Evolutionary conservation across 2,113 vertebrate species (phyloP).

Genomic region (Sylvietta virens): DNA sequence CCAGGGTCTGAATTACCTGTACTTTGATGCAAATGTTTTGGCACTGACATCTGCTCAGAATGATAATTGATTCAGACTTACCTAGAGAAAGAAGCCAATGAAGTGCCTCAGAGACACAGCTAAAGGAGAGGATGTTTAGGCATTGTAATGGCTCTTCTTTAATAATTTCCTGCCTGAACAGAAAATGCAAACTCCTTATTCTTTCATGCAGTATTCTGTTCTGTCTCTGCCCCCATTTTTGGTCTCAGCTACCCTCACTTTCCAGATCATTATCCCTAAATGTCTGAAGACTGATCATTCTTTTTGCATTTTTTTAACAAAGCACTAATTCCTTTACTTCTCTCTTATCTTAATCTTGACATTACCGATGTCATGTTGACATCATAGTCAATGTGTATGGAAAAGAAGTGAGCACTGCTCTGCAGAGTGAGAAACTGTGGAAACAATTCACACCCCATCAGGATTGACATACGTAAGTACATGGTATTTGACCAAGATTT

Average conservation of each 20-base stretch:
- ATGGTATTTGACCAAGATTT: not conserved
- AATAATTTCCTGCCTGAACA: not conserved
- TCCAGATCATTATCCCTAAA: not conserved
- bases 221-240: not conserved
- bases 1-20: not conserved
- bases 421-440: not conserved
- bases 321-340: not conserved
- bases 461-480: not conserved
- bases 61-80: not conserved
- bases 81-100: not conserved
- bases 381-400: not conserved
- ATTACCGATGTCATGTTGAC: not conserved
- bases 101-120: not conserved
- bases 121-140: not conserved
- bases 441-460: not conserved
- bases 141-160: not conserved
- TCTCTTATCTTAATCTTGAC: not conserved
- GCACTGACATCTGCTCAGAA: not conserved
- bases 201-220: not conserved
- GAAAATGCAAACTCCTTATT: not conserved
- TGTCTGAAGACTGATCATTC: not conserved
- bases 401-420: not conserved
- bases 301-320: not conserved
- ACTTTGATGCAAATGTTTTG: not conserved
- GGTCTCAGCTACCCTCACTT: not conserved